Evolutionary conservation across 2,113 vertebrate species (phyloP).

Genomic region (Rhagologus leucostigma): DNA sequence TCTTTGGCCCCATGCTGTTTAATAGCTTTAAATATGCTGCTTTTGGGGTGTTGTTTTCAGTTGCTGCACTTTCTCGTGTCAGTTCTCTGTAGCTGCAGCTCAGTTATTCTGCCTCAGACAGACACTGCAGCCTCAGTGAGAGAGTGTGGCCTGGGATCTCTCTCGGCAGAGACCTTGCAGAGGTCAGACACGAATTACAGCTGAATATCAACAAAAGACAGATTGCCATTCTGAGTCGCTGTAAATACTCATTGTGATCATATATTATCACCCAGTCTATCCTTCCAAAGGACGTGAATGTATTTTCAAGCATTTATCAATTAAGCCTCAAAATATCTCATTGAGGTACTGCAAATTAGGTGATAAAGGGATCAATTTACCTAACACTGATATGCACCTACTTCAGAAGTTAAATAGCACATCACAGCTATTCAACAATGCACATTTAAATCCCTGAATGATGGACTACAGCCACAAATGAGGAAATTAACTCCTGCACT

Average conservation of each 20-base stretch:
- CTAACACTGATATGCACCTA: not conserved
- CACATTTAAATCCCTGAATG: not conserved
- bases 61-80: not conserved
- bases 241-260: not conserved
- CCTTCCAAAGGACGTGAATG: not conserved
- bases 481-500: not conserved
- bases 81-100: not conserved
- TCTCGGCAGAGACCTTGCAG: not conserved
- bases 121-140: not conserved
- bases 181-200: not conserved
- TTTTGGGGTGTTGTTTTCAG: not conserved
- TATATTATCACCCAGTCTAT: not conserved
- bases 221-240: not conserved
- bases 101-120: not conserved
- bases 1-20: not conserved
- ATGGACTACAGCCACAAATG: not conserved
- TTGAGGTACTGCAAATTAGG: slow-evolving; percentile 35
- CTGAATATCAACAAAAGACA: not conserved
- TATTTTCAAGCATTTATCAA: slow-evolving; percentile 27
- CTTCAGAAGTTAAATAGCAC: slow-evolving; percentile 18
- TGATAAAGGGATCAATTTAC: slow-evolving; percentile 42
- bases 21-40: not conserved
- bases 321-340: slow-evolving; percentile 23
- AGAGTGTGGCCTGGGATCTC: not conserved
- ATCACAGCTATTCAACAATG: not conserved